These are phyloP conservation scores for Rhagoletis pomonella DNA, from an alignment of 1,140 invertebrate species.

Conservation along the genomic window DNA sequence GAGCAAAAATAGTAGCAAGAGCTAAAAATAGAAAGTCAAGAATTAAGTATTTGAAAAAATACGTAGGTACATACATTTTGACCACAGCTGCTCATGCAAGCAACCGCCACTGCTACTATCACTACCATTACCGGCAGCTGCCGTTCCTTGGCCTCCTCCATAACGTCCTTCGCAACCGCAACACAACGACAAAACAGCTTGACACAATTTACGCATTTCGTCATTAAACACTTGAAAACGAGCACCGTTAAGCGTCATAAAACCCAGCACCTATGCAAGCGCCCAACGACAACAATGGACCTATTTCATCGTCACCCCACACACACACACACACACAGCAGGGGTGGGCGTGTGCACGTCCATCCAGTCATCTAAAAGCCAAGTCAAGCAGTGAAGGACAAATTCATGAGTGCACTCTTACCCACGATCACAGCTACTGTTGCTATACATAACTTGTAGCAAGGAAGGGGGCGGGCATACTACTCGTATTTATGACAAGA, in stretches of 20 bases:
- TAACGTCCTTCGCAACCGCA: constrained; percentile 20
- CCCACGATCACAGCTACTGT: not conserved
- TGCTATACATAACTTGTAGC: not conserved
- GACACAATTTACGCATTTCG: constrained; percentile 72
- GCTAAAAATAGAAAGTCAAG: not conserved
- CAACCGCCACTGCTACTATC: constrained; percentile 8
- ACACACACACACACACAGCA: not conserved
- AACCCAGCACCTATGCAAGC: not conserved
- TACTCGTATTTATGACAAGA: not conserved
- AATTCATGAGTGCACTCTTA: not conserved
- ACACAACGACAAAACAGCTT: constrained; percentile 56
- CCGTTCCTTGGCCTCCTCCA: not conserved
- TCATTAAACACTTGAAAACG: constrained; percentile 66
- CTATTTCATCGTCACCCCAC: constrained; percentile 5
- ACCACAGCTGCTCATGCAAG: not conserved
- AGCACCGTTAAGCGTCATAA: constrained; percentile 7
- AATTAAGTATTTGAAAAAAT: not conserved
- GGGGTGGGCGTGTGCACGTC: not conserved
- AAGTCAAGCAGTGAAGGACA: constrained; percentile 20
- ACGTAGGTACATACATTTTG: not conserved
- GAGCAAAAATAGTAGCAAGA: not conserved
- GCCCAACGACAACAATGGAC: not conserved
- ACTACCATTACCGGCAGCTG: not conserved
- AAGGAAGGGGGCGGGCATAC: not conserved
- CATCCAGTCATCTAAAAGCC: constrained; percentile 1